Conservation (phyloP, 2,113 vertebrate species). For the Lepisosteus osseus region DNA sequence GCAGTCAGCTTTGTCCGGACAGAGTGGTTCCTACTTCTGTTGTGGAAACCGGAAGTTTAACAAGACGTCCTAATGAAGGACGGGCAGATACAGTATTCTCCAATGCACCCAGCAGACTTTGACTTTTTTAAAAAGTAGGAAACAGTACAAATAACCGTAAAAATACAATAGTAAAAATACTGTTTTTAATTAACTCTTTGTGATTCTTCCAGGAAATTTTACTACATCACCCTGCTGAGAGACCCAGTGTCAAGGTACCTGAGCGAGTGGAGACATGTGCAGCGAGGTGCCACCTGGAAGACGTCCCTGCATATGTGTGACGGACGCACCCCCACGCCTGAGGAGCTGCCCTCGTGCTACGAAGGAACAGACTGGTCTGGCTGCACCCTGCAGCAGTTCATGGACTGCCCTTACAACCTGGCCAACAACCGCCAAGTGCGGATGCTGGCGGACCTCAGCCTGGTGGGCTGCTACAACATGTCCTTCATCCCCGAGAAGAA, state of each 20-base stretch:
- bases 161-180: no score
- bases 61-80: no score
- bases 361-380: conserved; percentile 97
- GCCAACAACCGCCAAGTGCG: conserved; percentile 96
- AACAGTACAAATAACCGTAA: no score
- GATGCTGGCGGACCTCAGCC: conserved; percentile 93
- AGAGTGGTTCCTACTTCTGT: no score
- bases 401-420: conserved; percentile 96
- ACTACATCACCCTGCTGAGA: conserved; percentile 94
- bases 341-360: conserved; percentile 93
- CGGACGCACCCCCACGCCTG: conserved; percentile 89
- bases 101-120: no score
- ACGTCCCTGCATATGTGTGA: conserved; percentile 98
- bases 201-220: conserved; percentile 81
- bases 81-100: no score
- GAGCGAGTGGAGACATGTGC: conserved; percentile 96
- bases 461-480: conserved; percentile 99
- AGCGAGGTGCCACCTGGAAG: conserved; percentile 96
- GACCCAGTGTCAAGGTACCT: conserved; percentile 97
- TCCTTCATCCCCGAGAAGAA: conserved; percentile 92
- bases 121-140: no score
- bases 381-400: conserved; percentile 96
- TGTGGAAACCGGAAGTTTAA: no score
- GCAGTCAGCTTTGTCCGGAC: no score
- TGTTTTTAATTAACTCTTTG: no score